phyloP scores from a whole-genome alignment of 2,797 vertebrate species.

The Urocyon cinereoargenteus region DNA sequence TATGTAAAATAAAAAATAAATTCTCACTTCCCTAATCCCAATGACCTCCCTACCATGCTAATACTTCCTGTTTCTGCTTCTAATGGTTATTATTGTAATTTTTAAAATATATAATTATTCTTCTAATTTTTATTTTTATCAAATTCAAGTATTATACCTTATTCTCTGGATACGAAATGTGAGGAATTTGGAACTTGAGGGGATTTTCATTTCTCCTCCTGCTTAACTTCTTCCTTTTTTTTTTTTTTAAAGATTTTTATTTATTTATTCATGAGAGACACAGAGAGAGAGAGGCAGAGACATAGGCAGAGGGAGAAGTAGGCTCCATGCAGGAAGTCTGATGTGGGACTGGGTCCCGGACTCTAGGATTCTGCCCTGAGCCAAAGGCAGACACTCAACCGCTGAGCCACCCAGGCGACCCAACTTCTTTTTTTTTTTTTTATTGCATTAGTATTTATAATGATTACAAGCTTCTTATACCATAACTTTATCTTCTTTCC shows the following conservation, averaged over 20 bases:
- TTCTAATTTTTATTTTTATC: slow-evolving; percentile 23
- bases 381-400: too few relatives aligned
- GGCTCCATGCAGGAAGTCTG: too few relatives aligned
- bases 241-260: too few relatives aligned
- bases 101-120: not conserved
- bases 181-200: not conserved
- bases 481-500: not conserved
- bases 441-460: slow-evolving; percentile 4
- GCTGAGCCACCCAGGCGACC: too few relatives aligned
- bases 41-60: not conserved
- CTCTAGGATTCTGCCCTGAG: too few relatives aligned
- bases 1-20: slow-evolving; percentile 14
- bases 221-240: not conserved
- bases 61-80: slow-evolving; percentile 10
- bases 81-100: not conserved
- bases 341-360: too few relatives aligned
- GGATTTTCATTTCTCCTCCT: not conserved
- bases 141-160: not conserved
- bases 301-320: too few relatives aligned
- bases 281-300: too few relatives aligned
- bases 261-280: too few relatives aligned
- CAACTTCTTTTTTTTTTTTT: not conserved
- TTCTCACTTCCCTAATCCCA: not conserved
- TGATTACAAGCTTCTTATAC: not conserved
- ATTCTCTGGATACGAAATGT: not conserved